A percentile compares a stretch with the other conserved stretches of the same genome.
Evolutionary conservation across 2,888 invertebrate genomes (phyloP).

Genomic region (Yponomeuta plumbellus): DNA sequence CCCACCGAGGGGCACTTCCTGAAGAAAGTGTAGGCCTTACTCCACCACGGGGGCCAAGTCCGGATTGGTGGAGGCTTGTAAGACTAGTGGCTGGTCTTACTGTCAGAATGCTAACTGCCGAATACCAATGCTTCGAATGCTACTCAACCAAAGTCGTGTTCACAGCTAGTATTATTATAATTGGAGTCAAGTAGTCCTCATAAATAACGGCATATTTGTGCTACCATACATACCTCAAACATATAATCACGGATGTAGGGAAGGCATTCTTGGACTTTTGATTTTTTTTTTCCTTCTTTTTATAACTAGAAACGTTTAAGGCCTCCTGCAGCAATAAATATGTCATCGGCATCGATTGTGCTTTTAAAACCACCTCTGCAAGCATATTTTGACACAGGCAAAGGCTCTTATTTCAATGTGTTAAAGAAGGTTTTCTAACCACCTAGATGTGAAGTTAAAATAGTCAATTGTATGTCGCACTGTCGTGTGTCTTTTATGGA

Average conservation of each 20-base stretch:
- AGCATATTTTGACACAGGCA: neutral
- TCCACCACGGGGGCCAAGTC: too few relatives aligned
- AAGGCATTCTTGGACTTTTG: conserved; percentile 9
- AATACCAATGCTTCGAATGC: too few relatives aligned
- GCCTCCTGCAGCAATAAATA: conserved; percentile 34
- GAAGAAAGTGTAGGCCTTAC: too few relatives aligned
- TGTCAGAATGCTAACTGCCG: too few relatives aligned
- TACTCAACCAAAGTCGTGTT: too few relatives aligned
- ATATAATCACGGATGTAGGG: neutral
- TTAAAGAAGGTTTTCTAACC: neutral
- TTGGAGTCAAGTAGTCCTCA: too few relatives aligned
- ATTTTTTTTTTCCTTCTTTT: neutral
- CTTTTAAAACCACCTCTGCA: neutral
- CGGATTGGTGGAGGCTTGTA: too few relatives aligned
- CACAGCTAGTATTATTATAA: too few relatives aligned
- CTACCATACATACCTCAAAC: neutral
- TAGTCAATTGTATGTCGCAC: neutral
- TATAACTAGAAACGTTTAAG: conserved; percentile 1
- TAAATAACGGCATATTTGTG: neutral
- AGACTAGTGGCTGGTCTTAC: too few relatives aligned
- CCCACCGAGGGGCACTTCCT: too few relatives aligned
- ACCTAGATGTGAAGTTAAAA: neutral
- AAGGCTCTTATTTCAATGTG: neutral
- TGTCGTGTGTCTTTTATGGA: neutral
- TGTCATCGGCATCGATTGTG: conserved; percentile 38